Conservation (phyloP, 2,888 invertebrate genomes). For the Ectemnius cavifrons region DNA sequence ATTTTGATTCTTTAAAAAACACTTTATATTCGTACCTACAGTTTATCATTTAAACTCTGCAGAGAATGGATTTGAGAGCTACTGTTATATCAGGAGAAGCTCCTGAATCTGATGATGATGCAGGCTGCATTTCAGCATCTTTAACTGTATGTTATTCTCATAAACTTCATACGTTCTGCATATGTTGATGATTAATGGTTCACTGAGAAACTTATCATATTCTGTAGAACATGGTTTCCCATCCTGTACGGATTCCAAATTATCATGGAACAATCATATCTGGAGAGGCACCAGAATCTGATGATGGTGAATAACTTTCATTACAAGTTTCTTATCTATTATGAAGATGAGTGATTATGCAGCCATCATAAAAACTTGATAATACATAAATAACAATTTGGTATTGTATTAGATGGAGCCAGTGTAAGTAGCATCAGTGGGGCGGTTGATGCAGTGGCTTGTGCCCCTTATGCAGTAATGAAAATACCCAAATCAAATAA, state of each 20-base stretch:
- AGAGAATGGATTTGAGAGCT: conserved; percentile 72
- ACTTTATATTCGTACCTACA: no score
- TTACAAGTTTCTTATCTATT: neutral
- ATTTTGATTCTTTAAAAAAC: no score
- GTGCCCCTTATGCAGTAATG: conserved; percentile 68
- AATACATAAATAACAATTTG: conserved; percentile 11
- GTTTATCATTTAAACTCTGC: no score
- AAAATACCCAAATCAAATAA: conserved; percentile 67
- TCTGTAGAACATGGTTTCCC: conserved; percentile 66
- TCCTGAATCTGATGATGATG: conserved; percentile 76
- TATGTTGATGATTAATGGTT: conserved; percentile 4
- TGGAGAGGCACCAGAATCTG: conserved; percentile 75
- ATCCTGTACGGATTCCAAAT: conserved; percentile 62
- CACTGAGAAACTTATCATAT: conserved; percentile 1
- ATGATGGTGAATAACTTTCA: conserved; percentile 67
- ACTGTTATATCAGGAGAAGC: conserved; percentile 75
- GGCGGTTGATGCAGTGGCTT: conserved; percentile 70
- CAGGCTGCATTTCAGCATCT: conserved; percentile 53
- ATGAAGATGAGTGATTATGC: neutral
- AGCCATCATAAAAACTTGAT: neutral
- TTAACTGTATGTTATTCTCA: conserved; percentile 54
- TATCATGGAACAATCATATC: conserved; percentile 73
- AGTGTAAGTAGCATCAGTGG: conserved; percentile 72
- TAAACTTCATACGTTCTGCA: conserved; percentile 1
- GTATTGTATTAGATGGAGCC: conserved; percentile 61